A percentile compares a stretch with the other conserved stretches of the same genome.
These are phyloP conservation scores for Congeria kusceri DNA, from an alignment of 2,888 invertebrate genomes.

Conservation along the genomic window DNA sequence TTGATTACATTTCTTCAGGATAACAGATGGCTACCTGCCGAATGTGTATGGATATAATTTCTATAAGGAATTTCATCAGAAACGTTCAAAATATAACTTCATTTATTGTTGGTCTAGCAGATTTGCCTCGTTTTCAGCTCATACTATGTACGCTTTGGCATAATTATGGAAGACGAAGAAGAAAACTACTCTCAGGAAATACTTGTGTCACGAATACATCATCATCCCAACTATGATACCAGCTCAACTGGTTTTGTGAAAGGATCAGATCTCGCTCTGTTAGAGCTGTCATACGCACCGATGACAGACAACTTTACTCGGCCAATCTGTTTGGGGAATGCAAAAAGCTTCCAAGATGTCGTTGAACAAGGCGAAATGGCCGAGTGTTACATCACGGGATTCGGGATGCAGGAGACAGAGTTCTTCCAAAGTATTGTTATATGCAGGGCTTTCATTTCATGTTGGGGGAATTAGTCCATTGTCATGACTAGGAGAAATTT, in stretches of 20 bases:
- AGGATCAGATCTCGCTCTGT: slow-evolving; percentile 22
- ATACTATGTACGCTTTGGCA: neutral
- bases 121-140: neutral
- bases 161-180: neutral
- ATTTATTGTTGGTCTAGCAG: no score
- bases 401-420: slow-evolving; percentile 9
- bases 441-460: no score
- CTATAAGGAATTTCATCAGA: no score
- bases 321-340: slow-evolving; percentile 31
- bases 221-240: neutral
- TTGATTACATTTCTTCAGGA: no score
- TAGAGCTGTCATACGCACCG: slow-evolving; percentile 10
- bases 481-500: no score
- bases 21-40: no score
- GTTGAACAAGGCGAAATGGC: slow-evolving; percentile 17
- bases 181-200: slow-evolving; percentile 10
- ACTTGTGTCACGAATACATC: neutral
- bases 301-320: slow-evolving; percentile 29
- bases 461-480: no score
- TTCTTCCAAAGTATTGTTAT: neutral
- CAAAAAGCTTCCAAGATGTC: slow-evolving; percentile 3
- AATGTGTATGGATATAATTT: no score
- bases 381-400: slow-evolving; percentile 29
- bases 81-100: no score
- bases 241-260: neutral